Evolutionary conservation across 2,797 vertebrate species (phyloP).

Genomic region (Gymnoscopelus braueri): DNA sequence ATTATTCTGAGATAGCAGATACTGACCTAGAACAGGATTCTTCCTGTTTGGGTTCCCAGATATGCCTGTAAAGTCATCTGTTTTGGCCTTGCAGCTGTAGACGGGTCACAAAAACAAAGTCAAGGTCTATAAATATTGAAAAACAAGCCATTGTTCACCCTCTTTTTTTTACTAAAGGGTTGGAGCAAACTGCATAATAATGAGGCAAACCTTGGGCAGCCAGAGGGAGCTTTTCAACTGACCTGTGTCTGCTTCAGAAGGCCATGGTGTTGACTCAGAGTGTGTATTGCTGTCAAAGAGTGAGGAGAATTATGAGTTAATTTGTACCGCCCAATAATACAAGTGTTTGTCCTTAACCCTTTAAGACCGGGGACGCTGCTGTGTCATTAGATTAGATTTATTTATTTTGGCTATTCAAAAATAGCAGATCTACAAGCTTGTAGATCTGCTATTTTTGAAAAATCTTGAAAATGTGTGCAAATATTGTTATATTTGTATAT

Average conservation of each 20-base stretch:
- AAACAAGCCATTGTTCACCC: too few relatives aligned
- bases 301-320: conserved; percentile 8
- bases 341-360: neutral
- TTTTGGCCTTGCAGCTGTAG: conserved; percentile 33
- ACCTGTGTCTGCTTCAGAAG: conserved; percentile 51
- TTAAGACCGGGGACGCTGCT: too few relatives aligned
- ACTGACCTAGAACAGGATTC: conserved; percentile 72
- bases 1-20: neutral
- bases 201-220: neutral
- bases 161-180: neutral
- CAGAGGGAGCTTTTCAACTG: neutral
- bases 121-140: too few relatives aligned
- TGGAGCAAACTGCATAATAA: neutral
- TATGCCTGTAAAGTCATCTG: conserved; percentile 49
- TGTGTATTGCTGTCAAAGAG: conserved; percentile 44
- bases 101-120: neutral
- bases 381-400: too few relatives aligned
- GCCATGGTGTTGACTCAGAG: conserved; percentile 36
- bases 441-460: too few relatives aligned
- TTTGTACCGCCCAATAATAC: neutral
- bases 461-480: too few relatives aligned
- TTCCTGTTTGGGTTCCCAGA: conserved; percentile 47
- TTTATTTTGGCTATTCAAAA: too few relatives aligned
- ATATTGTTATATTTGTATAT: too few relatives aligned
- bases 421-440: too few relatives aligned